Evolutionary conservation across 2,888 invertebrate genomes (phyloP), one percentile per base, ranked within the genome.

Genomic region (Drosophila aldrichi): DNA sequence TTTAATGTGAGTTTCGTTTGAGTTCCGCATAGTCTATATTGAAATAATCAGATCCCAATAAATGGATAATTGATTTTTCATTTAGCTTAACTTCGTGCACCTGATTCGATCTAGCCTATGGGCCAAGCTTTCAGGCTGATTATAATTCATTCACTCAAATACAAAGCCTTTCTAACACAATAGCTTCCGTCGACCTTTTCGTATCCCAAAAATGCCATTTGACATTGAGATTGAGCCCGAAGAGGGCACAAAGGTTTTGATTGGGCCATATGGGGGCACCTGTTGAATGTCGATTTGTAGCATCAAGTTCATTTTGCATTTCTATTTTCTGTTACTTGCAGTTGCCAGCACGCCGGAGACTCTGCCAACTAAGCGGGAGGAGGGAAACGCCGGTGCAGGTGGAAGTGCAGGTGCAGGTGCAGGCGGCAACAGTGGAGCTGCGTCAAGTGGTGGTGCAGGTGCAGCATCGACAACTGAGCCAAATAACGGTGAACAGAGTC

Each of bases 341-440:
- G 96, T 97, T 94, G 97, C 97, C 93, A 96, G 96, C 93, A 96
- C 96, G 81, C 96, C 96, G 84, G 96, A 96, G 92, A 94, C 95
- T 92, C 93, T 94, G 81, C 92, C 94, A 92, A 73, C 67, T 38
- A 91, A 94, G 82, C 94, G 94, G 91, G 95, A 95, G 92, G 95
- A 95, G 91, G 93, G 76, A 70, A 83, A 74, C 65, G 78, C 74
- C 70, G 68, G 74, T 51, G 38, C 71, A 54, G 70, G 57, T 38
- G 10, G 72, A 75, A 61, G 58, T 61, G 54, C 70, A 71, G 60
- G 66, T 48, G 57, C 43, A n/a, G n/a, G n/a, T n/a, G n/a, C n/a
- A n/a, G 67, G 41, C 20, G 59, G 61, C 16, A 62, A 60, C 14
- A 48, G 29, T 57, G 74, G 64, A 34, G 64, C 38, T 58, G 61